A percentile compares a stretch with the other conserved stretches of the same genome.
Conservation (phyloP, 2,113 vertebrate genomes). For the Callocephalon fimbriatum region DNA sequence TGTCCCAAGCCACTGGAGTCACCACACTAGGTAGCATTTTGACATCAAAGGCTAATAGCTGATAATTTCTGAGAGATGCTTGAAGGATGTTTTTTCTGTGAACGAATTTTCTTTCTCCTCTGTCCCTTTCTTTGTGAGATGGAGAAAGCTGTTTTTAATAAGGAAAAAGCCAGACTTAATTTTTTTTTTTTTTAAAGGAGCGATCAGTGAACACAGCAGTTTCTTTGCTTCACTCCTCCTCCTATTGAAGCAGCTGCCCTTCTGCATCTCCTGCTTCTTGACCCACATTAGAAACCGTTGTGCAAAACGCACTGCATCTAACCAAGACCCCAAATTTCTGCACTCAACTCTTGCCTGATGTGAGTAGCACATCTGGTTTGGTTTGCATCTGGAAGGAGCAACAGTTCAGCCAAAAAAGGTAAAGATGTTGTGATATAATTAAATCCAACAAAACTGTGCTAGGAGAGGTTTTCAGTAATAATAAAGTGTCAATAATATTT, state of each 20-base stretch:
- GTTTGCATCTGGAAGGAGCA: not conserved
- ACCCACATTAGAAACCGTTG: fast-evolving
- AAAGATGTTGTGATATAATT: not conserved
- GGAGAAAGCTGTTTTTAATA: not conserved
- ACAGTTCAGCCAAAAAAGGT: not conserved
- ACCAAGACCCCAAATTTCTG: not conserved
- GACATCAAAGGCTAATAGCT: not conserved
- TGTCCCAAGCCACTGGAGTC: not conserved
- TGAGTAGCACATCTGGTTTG: not conserved
- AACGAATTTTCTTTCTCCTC: not conserved
- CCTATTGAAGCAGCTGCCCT: not conserved
- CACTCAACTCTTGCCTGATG: not conserved
- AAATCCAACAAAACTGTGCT: not conserved
- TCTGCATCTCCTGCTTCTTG: not conserved
- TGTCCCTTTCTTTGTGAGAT: not conserved
- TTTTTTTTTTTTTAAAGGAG: not conserved
- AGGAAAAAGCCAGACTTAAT: not conserved
- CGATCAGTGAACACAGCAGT: not conserved
- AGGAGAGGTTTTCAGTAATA: not conserved
- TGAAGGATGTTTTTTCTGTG: not conserved
- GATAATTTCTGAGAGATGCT: not conserved
- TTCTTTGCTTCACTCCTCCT: not conserved
- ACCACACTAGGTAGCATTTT: not conserved
- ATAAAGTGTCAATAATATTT: not conserved
- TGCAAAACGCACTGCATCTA: not conserved